Conservation (phyloP, 2,797 vertebrate genomes). For the Lepus oiostolus region DNA sequence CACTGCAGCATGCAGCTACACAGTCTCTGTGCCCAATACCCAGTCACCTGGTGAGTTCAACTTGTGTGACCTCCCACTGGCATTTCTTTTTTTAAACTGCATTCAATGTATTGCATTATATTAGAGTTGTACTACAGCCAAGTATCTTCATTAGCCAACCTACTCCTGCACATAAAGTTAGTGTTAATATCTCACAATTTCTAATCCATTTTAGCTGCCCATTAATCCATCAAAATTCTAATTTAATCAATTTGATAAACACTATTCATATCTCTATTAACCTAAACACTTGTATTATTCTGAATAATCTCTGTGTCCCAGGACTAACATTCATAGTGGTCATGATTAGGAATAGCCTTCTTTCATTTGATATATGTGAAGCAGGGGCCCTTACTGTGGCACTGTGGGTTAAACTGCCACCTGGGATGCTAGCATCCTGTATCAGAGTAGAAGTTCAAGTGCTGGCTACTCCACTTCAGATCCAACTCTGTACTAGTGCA, state of each 20-base stretch:
- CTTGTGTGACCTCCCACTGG: not conserved
- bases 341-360: not conserved
- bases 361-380: not conserved
- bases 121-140: not conserved
- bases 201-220: not conserved
- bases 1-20: no score
- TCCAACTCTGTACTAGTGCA: no score
- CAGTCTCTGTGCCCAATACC: not conserved
- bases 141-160: not conserved
- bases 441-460: no score
- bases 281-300: not conserved
- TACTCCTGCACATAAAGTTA: slow-evolving; percentile 6
- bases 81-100: not conserved
- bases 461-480: no score
- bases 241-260: slow-evolving; percentile 13
- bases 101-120: not conserved
- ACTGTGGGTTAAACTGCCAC: no score
- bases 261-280: not conserved
- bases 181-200: not conserved
- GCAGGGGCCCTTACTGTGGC: not conserved
- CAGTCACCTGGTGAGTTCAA: not conserved
- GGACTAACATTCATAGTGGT: not conserved
- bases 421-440: no score
- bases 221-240: slow-evolving; percentile 12
- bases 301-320: not conserved